A percentile compares a stretch with the other conserved stretches of the same genome.
These are phyloP conservation scores for Caenorhabditis afra DNA, from an alignment of 2,888 invertebrate genomes.

Conservation along the genomic window DNA sequence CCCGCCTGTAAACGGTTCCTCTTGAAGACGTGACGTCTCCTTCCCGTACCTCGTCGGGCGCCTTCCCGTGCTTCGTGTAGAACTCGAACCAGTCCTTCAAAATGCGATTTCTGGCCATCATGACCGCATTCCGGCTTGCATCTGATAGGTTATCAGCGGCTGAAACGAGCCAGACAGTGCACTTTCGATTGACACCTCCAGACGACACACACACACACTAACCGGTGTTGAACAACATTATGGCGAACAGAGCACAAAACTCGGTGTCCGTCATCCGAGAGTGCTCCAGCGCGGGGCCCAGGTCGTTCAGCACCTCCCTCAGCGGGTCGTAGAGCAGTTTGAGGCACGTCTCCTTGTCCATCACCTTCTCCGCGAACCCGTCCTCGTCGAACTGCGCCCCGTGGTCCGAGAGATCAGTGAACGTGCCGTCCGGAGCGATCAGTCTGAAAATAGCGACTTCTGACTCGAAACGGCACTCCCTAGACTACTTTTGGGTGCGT, in stretches of 20 bases:
- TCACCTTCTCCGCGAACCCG: conserved; percentile 9
- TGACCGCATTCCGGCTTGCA: conserved; percentile 32
- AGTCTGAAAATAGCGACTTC: conserved; percentile 41
- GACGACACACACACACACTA: conserved; percentile 17
- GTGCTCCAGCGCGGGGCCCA: conserved; percentile 68
- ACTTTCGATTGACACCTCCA: conserved; percentile 42
- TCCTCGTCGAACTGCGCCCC: conserved; percentile 58
- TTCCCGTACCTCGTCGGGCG: conserved; percentile 46
- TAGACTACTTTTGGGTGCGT: conserved; percentile 48
- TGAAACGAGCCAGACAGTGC: conserved; percentile 27
- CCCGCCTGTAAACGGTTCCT: conserved; percentile 50
- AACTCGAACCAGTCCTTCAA: conserved; percentile 72
- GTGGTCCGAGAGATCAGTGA: conserved; percentile 62
- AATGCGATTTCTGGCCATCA: conserved; percentile 47
- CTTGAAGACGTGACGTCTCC: background rate
- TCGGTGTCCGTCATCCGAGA: conserved; percentile 72
- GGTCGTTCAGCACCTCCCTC: conserved; percentile 63
- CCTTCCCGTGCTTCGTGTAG: conserved; percentile 65
- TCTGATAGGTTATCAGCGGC: conserved; percentile 54
- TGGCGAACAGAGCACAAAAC: conserved; percentile 70
- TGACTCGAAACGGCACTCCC: background rate
- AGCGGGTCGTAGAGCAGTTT: conserved; percentile 66
- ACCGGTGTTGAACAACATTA: conserved; percentile 74
- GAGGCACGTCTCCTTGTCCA: conserved; percentile 62
- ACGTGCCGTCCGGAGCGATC: conserved; percentile 61